phyloP scores from a whole-genome alignment of 2,113 vertebrate species.

The Apteryx owenii region DNA sequence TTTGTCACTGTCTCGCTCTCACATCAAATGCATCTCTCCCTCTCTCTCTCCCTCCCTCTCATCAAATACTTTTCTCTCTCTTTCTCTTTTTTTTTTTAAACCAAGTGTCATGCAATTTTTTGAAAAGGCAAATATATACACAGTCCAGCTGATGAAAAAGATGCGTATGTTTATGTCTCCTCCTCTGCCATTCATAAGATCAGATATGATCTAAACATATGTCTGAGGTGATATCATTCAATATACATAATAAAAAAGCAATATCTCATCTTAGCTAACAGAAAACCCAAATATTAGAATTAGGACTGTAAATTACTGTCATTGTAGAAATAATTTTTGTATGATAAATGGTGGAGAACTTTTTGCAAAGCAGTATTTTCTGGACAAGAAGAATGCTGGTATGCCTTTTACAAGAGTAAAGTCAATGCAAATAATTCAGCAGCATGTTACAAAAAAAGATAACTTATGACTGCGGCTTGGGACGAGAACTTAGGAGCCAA shows the following conservation, averaged over 20 bases:
- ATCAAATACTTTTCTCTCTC: too few relatives aligned
- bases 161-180: neutral
- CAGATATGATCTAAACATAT: neutral
- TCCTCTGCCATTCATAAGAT: neutral
- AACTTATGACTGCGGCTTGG: neutral
- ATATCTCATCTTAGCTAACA: neutral
- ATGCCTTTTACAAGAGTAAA: neutral
- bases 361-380: neutral
- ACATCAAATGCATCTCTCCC: too few relatives aligned
- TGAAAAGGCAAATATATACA: neutral
- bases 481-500: neutral
- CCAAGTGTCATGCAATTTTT: neutral
- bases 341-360: neutral
- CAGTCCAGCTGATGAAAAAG: neutral
- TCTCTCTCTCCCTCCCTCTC: too few relatives aligned
- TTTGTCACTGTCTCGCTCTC: neutral
- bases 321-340: neutral
- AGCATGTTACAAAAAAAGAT: neutral
- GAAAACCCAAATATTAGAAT: neutral
- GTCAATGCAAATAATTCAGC: neutral
- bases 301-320: neutral
- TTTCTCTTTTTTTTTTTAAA: neutral
- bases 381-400: neutral
- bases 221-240: neutral
- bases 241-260: neutral